phyloP scores from a whole-genome alignment of 1,140 invertebrate genomes.

The Sinonovacula constricta region DNA sequence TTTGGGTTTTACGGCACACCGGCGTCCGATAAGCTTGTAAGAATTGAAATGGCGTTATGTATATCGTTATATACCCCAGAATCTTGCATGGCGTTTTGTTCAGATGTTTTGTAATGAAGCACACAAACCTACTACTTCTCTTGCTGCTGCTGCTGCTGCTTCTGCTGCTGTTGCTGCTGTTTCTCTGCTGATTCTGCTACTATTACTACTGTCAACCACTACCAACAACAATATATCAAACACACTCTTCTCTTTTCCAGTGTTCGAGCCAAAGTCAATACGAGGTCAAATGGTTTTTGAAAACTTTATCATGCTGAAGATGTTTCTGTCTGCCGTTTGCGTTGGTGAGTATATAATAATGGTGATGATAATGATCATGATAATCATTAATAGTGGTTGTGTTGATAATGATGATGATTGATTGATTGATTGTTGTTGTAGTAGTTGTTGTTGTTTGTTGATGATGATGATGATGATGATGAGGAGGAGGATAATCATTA shows the following conservation, averaged over 20 bases:
- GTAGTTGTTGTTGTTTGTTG: neutral
- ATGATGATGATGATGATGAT: neutral
- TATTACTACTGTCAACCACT: neutral
- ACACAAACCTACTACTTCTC: neutral
- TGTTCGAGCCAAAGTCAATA: slow-evolving; percentile 69
- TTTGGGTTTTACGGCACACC: too few species aligned
- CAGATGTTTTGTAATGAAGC: neutral
- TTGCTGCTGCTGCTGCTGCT: neutral
- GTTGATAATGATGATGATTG: too few species aligned
- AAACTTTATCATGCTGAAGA: slow-evolving; percentile 71
- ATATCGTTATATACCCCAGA: too few species aligned
- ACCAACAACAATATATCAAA: neutral
- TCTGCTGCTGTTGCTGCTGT: neutral
- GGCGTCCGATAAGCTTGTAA: too few species aligned
- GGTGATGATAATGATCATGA: neutral
- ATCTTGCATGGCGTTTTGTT: slow-evolving; percentile 12
- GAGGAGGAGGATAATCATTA: too few species aligned
- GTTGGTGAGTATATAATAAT: slow-evolving; percentile 49
- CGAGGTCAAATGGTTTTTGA: slow-evolving; percentile 71
- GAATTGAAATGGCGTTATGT: too few species aligned
- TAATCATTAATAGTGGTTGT: neutral
- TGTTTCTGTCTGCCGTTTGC: slow-evolving; percentile 68
- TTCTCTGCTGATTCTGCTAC: neutral
- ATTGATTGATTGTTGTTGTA: neutral
- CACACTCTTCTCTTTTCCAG: slow-evolving; percentile 57